phyloP scores from a whole-genome alignment of 2,888 invertebrate species.

The Chaitophorus viminalis region DNA sequence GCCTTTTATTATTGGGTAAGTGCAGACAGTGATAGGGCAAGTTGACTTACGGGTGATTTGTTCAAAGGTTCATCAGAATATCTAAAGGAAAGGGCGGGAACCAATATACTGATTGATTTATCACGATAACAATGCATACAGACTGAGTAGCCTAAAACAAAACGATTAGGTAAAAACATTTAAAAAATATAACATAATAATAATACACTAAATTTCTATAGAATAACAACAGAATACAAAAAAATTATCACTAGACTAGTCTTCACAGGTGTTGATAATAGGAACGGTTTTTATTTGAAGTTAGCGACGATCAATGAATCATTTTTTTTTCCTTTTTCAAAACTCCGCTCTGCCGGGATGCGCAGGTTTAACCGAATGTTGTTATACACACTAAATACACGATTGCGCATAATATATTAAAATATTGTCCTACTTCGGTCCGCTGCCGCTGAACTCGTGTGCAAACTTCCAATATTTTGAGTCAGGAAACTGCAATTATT shows the following conservation, averaged over 20 bases:
- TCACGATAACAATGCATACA: neutral
- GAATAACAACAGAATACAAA: conserved; percentile 47
- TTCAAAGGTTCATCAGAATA: conserved; percentile 41
- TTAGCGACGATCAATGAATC: conserved; percentile 58
- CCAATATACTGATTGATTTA: neutral
- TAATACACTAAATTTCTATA: conserved; percentile 23
- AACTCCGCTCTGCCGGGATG: conserved; percentile 4
- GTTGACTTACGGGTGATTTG: conserved; percentile 56
- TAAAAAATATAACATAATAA: conserved; percentile 19
- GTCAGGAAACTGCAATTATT: neutral
- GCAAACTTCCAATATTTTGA: too few species aligned
- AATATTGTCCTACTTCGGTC: conserved; percentile 32
- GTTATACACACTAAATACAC: too few species aligned
- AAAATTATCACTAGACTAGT: conserved; percentile 40
- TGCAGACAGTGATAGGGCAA: neutral
- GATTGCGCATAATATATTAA: conserved; percentile 24
- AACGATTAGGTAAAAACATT: conserved; percentile 12
- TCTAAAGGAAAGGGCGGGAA: conserved; percentile 53
- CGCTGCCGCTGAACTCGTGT: neutral
- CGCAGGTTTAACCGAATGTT: conserved; percentile 1
- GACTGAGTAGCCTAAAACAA: neutral
- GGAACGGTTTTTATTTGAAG: conserved; percentile 52
- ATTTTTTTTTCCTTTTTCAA: neutral
- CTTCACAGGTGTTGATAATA: conserved; percentile 35
- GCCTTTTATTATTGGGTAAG: neutral